Percentiles rank a stretch among this genome's conserved stretches.
Evolutionary conservation across 2,888 invertebrate genomes (phyloP).

Genomic region (Andrena marginata): DNA sequence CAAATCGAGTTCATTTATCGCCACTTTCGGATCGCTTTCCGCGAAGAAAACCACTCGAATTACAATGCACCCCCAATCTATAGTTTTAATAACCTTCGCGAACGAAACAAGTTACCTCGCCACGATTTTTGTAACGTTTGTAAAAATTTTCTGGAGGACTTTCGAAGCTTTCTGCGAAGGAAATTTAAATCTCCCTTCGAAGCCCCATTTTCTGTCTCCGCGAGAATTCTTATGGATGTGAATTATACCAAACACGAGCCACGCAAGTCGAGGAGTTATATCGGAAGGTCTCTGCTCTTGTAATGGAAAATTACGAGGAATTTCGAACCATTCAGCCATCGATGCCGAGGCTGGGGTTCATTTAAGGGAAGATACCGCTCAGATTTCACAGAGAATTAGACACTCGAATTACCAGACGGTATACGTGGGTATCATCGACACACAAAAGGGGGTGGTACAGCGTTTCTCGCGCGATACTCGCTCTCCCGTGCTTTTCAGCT

Average conservation of each 20-base stretch:
- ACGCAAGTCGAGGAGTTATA: neutral
- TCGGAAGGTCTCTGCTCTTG: neutral
- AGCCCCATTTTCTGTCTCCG: neutral
- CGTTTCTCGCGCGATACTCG: slow-evolving; percentile 37
- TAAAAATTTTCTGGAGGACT: neutral
- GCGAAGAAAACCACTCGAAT: slow-evolving; percentile 18
- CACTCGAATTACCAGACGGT: slow-evolving; percentile 37
- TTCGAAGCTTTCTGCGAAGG: neutral
- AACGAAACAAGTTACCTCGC: neutral
- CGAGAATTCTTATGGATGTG: too few relatives aligned
- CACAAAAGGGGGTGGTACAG: slow-evolving; percentile 8
- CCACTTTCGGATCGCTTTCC: slow-evolving; percentile 13
- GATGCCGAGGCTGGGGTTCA: neutral
- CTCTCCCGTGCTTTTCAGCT: slow-evolving; percentile 15
- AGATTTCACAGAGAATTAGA: slow-evolving; percentile 34
- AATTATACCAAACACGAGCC: too few relatives aligned
- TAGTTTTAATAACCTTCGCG: slow-evolving; percentile 12
- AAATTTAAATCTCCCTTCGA: neutral
- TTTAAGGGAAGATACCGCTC: slow-evolving; percentile 14
- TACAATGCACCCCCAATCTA: slow-evolving; percentile 9
- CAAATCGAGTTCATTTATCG: slow-evolving; percentile 29
- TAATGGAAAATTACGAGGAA: neutral
- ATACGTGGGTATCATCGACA: neutral
- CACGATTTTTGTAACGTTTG: neutral
- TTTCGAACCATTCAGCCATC: neutral